Evolutionary conservation across 2,888 invertebrate genomes (phyloP), one percentile per base, ranked within the genome.

Genomic region (Stratiomys singularior): DNA sequence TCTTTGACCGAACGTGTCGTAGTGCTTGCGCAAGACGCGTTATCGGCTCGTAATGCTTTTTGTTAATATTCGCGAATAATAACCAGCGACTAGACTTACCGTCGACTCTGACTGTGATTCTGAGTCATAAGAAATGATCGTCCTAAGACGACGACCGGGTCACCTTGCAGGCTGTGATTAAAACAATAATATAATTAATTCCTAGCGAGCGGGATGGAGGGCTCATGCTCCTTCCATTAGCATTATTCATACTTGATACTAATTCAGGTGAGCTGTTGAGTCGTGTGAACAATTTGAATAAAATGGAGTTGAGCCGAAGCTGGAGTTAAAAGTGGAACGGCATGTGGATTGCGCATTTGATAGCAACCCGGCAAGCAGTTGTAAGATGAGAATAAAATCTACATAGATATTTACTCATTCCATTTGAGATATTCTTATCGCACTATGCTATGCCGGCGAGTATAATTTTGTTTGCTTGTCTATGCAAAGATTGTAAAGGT

Each of bases 161-260:
- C 28, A 64, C 64, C 64, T 64, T 64, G 64, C 15, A 9, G 13
- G 52, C 18, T 52, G 4, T 52, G 52, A 52, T 52, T 52, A 18
- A n/a, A 52, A 13, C 52, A 37, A 37, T 37, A 37, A 37, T 5
- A 37, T 37, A 37, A 37, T 37, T 37, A 37, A 37, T 5, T 37
- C 9, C 37, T 37, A 37, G n/a, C n/a, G n/a, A 37, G 9, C 9
- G 37, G 9, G 9, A 9, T 37, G 37, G 37, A 5, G 37, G 5
- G 37, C 37, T 37, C 37, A 37, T 37, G 37, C 3, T 37, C 5
- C n/a, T n/a, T n/a, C n/a, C n/a, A n/a, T n/a, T n/a, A n/a, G n/a
- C n/a, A n/a, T n/a, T n/a, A n/a, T n/a, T n/a, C n/a, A n/a, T n/a
- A n/a, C n/a, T n/a, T n/a, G n/a, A n/a, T 44, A 9, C 44, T 9